phyloP scores from a whole-genome alignment of 2,797 vertebrate species.

The Nasua narica region DNA sequence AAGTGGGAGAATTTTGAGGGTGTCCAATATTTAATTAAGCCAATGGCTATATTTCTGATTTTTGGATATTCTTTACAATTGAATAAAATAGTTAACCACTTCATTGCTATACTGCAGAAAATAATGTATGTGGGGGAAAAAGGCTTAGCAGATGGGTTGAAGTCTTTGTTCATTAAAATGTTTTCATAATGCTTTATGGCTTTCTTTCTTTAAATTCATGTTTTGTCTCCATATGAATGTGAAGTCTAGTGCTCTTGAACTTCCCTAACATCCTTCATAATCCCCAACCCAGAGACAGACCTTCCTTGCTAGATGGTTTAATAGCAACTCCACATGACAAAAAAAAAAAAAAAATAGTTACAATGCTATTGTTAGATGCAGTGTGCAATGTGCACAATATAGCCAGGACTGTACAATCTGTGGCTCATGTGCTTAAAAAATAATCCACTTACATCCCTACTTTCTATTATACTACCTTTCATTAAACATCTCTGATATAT shows the following conservation, averaged over 20 bases:
- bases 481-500: conserved; percentile 25
- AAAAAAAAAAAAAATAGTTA: background rate
- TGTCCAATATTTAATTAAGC: background rate
- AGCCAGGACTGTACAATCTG: background rate
- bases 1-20: background rate
- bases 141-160: background rate
- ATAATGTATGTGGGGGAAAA: background rate
- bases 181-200: background rate
- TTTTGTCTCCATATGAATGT: background rate
- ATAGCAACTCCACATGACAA: conserved; percentile 22
- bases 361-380: background rate
- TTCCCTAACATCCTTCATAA: background rate
- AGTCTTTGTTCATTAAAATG: background rate
- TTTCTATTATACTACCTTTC: conserved; percentile 1
- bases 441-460: background rate
- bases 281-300: background rate
- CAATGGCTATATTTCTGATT: background rate
- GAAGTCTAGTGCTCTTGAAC: conserved; percentile 9
- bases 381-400: background rate
- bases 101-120: background rate
- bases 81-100: background rate
- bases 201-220: background rate
- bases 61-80: background rate
- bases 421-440: conserved; percentile 18
- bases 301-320: conserved; percentile 49